Percentiles rank a stretch among this genome's conserved stretches.
Conservation (phyloP, 92 coral and sea anemone species). For the Blastomussa wellsi region DNA sequence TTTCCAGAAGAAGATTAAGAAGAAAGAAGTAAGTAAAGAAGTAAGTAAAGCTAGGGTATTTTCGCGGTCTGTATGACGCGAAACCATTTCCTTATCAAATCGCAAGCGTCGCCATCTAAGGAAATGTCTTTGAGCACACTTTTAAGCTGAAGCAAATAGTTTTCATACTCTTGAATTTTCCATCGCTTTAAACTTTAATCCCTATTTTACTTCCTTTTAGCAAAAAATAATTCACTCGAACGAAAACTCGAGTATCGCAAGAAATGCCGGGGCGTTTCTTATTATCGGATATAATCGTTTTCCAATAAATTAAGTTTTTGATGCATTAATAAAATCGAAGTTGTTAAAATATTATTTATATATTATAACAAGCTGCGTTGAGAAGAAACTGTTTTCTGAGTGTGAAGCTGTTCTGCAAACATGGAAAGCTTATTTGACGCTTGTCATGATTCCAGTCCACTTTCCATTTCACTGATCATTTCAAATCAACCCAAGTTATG, state of each 20-base stretch:
- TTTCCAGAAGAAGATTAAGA: not conserved
- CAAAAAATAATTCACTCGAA: not conserved
- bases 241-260: not conserved
- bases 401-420: too few species aligned
- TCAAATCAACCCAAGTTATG: not conserved
- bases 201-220: not conserved
- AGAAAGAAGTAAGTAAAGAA: not conserved
- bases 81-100: not conserved
- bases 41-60: not conserved
- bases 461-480: not conserved
- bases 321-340: not conserved
- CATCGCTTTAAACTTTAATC: not conserved
- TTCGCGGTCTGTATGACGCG: not conserved
- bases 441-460: not conserved
- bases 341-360: not conserved
- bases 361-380: not conserved
- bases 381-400: not conserved
- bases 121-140: not conserved
- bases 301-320: not conserved
- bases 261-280: not conserved
- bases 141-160: not conserved
- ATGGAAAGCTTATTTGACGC: not conserved
- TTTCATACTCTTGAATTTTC: not conserved
- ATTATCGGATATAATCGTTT: not conserved
- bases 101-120: not conserved